Base-by-base conservation (phyloP, 2,888 invertebrate genomes). In the Cenopis cana region DNA sequence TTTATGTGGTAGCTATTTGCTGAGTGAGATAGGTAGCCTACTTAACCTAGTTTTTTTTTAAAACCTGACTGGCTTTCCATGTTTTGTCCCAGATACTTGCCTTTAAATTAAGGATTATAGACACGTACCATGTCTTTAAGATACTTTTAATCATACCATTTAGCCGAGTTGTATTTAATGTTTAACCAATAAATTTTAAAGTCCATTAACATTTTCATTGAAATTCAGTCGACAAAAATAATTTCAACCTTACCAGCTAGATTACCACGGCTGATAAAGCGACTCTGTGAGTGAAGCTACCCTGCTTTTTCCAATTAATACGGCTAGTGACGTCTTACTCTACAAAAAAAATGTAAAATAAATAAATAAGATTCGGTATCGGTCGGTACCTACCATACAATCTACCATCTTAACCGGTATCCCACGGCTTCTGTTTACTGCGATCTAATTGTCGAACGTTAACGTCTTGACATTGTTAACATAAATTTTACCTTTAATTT, bases 351-450 rank as follows among this genome's bases (percentile, higher is more conserved):
- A 18, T 3, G 18, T 18, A 33, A 3, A 50, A 50, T 0, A 36
- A 12, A 18, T 1, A 14, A 8, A 17, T 2, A 29, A n/a, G n/a
- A 65, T 59, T 60, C 46, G 65, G 70, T 66, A 65, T 70, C 59
- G 65, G 20, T 57, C n/a, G n/a, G n/a, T n/a, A n/a, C n/a, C n/a
- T n/a, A 50, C 46, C 46, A 20, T 17, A 54, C 50, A 50, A 54
- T 56, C 33, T 17, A 54, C 50, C 36, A 54, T 56, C 33, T 66
- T 33, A 54, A 52, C 29, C 57, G 57, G 54, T 60, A 66, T 49
- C 65, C 29, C 24, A 41, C 46, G 52, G 75, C 76, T 77, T 76
- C 73, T 68, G 74, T 75, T 72, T 68, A 76, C 75, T 68, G 66
- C 68, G 68, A 65, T 57, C 38, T 69, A 59, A 52, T 57, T 17